Conservation (phyloP, 92 coral and sea anemone genomes). For the Heteractis magnifica region DNA sequence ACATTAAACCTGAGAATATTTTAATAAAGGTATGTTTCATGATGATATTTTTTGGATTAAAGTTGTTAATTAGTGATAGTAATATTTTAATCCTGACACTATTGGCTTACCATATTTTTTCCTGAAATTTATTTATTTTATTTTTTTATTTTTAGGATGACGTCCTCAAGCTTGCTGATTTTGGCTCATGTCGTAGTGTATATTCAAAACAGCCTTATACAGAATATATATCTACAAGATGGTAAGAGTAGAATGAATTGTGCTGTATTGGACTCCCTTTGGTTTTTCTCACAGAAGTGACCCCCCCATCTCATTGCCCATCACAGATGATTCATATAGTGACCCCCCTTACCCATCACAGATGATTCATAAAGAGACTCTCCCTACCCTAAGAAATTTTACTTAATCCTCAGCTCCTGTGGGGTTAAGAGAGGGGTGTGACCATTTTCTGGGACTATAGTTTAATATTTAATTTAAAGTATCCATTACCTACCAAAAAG, state of each 20-base stretch:
- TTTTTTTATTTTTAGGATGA: slow-evolving; percentile 66
- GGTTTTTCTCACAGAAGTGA: not conserved
- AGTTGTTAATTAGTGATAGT: not conserved
- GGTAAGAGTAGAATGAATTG: slow-evolving; percentile 44
- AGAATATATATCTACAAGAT: slow-evolving; percentile 96
- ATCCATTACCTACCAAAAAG: not conserved
- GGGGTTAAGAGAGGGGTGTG: too few species aligned
- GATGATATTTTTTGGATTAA: not conserved
- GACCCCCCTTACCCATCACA: too few species aligned
- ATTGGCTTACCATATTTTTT: not conserved
- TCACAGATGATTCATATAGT: too few species aligned
- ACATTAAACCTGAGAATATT: slow-evolving; percentile 96
- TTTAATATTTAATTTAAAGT: too few species aligned
- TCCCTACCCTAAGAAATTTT: too few species aligned
- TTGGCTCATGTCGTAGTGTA: slow-evolving; percentile 99
- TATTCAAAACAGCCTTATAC: slow-evolving; percentile 98
- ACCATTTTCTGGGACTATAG: too few species aligned
- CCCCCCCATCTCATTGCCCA: too few species aligned
- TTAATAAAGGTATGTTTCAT: slow-evolving; percentile 72
- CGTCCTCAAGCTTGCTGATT: slow-evolving; percentile 93
- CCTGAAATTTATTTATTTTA: not conserved
- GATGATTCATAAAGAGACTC: too few species aligned
- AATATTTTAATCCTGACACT: not conserved
- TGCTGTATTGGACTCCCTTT: not conserved
- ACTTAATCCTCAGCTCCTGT: too few species aligned